phyloP scores from a whole-genome alignment of 2,888 invertebrate genomes.

The Phorcus lineatus region DNA sequence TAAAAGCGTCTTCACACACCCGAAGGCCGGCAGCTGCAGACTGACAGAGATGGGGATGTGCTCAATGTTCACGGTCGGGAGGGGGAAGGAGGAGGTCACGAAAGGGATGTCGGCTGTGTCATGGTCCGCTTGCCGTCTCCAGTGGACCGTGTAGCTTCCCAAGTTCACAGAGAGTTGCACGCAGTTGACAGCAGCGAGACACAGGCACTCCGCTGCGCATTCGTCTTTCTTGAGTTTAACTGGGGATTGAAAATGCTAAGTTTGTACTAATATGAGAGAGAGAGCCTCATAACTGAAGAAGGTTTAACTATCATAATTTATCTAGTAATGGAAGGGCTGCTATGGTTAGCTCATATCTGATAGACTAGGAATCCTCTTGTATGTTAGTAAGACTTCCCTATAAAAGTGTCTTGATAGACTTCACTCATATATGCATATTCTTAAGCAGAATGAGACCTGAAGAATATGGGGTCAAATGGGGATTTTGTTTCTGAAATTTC shows the following conservation, averaged over 20 bases:
- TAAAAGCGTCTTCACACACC: conserved; percentile 80
- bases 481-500: too few relatives aligned
- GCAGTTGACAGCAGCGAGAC: conserved; percentile 64
- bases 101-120: conserved; percentile 54
- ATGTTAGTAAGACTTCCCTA: too few relatives aligned
- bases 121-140: conserved; percentile 71
- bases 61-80: conserved; percentile 72
- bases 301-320: too few relatives aligned
- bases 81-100: conserved; percentile 66
- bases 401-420: too few relatives aligned
- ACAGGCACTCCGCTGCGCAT: conserved; percentile 73
- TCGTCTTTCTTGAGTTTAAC: conserved; percentile 71
- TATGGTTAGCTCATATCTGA: too few relatives aligned
- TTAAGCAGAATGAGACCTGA: too few relatives aligned
- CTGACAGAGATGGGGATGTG: conserved; percentile 74
- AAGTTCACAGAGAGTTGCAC: conserved; percentile 67
- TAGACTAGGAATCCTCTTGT: too few relatives aligned
- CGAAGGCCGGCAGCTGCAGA: conserved; percentile 82
- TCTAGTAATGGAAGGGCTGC: too few relatives aligned
- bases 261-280: too few relatives aligned
- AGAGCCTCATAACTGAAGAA: too few relatives aligned
- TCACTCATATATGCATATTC: too few relatives aligned
- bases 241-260: conserved; percentile 36
- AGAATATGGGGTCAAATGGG: too few relatives aligned
- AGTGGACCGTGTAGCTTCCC: conserved; percentile 72